These are phyloP conservation scores for Bucorvus abyssinicus DNA, from an alignment of 2,797 vertebrate genomes.

Conservation along the genomic window DNA sequence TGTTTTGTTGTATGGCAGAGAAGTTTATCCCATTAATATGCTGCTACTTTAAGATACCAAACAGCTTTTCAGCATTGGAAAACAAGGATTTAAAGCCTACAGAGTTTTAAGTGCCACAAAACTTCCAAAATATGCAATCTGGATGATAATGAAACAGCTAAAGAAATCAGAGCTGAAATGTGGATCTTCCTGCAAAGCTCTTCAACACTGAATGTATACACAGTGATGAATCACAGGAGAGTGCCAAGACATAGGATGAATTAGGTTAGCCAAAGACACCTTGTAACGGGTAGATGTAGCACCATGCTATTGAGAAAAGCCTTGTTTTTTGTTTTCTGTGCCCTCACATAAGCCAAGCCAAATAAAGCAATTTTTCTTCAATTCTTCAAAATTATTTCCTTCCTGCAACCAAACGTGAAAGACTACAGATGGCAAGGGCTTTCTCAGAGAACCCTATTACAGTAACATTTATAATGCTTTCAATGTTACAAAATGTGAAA, in stretches of 20 bases:
- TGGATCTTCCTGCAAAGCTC: not conserved
- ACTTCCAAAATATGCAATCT: not conserved
- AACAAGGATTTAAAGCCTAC: not conserved
- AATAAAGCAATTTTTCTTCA: not conserved
- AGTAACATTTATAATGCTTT: not conserved
- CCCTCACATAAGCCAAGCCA: not conserved
- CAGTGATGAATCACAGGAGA: not conserved
- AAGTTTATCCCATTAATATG: not conserved
- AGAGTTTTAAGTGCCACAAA: not conserved
- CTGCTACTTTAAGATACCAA: not conserved
- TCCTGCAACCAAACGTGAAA: not conserved
- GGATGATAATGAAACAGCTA: not conserved
- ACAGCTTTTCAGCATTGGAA: not conserved
- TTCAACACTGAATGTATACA: not conserved
- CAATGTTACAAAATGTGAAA: not conserved
- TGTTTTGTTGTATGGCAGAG: not conserved
- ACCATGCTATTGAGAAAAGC: not conserved
- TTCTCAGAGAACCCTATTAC: not conserved
- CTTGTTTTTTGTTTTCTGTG: not conserved
- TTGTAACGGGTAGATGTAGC: not conserved
- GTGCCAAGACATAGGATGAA: not conserved
- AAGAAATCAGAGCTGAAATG: not conserved
- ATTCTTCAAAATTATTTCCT: not conserved
- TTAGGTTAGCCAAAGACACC: not conserved
- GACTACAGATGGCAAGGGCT: not conserved